Evolutionary conservation across 2,113 vertebrate genomes (phyloP).

Genomic region (Alouatta palliata): DNA sequence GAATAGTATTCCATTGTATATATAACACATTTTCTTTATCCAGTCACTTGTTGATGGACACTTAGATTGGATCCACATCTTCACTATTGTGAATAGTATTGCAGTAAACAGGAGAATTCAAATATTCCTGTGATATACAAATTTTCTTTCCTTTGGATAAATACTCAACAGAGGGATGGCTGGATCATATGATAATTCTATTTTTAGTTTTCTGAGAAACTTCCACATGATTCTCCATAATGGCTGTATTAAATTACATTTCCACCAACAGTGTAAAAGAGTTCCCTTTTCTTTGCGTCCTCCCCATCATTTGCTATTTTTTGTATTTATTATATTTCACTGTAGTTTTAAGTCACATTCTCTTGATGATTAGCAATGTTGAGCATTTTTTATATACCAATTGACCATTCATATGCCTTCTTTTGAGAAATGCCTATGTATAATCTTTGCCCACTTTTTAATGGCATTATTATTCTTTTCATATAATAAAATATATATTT

Average conservation of each 20-base stretch:
- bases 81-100: background rate
- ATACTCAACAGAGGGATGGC: background rate
- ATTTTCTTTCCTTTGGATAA: background rate
- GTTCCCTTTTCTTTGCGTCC: background rate
- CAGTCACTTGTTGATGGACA: background rate
- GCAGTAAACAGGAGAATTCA: background rate
- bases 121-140: background rate
- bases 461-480: no score
- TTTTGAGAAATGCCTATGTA: no score
- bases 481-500: no score
- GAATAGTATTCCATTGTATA: background rate
- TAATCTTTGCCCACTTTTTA: no score
- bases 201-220: background rate
- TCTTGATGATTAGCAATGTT: no score
- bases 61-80: background rate
- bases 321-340: background rate
- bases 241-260: background rate
- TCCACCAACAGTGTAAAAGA: background rate
- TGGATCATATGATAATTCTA: background rate
- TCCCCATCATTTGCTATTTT: background rate
- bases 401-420: no score
- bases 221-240: background rate
- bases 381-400: no score
- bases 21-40: background rate
- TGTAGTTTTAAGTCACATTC: no score